These are phyloP conservation scores for Rhynchopsitta pachyrhyncha DNA, from an alignment of 2,113 vertebrate genomes.

Conservation along the genomic window DNA sequence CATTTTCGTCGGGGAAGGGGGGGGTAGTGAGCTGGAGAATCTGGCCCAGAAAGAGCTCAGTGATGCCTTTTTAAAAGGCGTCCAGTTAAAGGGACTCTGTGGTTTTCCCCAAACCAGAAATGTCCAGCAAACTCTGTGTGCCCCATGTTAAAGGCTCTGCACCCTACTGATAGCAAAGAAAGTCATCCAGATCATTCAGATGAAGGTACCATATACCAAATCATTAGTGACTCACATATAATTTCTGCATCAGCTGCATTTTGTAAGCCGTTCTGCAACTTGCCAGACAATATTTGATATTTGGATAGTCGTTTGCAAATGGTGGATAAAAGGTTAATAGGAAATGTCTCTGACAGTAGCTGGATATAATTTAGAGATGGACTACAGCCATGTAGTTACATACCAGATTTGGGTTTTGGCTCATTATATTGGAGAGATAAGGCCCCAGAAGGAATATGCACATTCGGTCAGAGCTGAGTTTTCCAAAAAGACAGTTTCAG, in stretches of 20 bases:
- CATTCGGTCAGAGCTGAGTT: neutral
- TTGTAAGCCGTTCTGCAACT: neutral
- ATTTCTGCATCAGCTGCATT: neutral
- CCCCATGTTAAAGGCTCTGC: neutral
- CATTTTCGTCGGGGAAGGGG: neutral
- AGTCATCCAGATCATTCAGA: neutral
- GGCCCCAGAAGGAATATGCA: neutral
- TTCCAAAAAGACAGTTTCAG: neutral
- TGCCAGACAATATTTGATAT: neutral
- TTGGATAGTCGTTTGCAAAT: neutral
- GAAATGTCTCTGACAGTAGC: neutral
- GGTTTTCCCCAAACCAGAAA: neutral
- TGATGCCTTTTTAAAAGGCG: neutral
- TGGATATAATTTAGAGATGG: conserved; percentile 2
- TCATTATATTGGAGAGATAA: neutral
- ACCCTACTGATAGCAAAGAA: neutral
- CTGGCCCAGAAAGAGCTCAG: neutral
- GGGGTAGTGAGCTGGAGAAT: neutral
- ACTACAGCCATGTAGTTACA: neutral
- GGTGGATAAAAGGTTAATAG: neutral
- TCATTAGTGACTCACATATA: neutral
- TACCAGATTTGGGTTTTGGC: neutral
- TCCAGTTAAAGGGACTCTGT: neutral
- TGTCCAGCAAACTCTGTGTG: neutral
- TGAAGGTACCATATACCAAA: neutral